A percentile compares a stretch with the other conserved stretches of the same genome.
phyloP scores from a whole-genome alignment of 2,888 invertebrate genomes.

The Napeogenes sylphis region DNA sequence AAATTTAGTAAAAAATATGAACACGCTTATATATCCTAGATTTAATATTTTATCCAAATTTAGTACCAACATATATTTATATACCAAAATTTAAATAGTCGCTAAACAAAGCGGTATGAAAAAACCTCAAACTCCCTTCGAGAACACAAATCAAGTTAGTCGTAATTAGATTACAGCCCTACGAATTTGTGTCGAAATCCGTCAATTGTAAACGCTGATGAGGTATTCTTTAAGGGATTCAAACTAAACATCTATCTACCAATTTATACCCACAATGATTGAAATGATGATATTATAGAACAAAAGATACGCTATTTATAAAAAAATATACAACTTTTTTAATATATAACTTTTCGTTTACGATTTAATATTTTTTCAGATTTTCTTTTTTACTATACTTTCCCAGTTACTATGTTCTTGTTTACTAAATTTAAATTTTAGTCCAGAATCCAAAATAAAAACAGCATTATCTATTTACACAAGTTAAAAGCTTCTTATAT shows the following conservation, averaged over 20 bases:
- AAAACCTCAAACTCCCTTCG: constrained; percentile 21
- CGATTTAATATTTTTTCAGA: too few relatives aligned
- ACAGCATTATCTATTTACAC: too few relatives aligned
- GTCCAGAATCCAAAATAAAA: too few relatives aligned
- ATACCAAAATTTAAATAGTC: neutral
- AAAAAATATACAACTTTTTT: too few relatives aligned
- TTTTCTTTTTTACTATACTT: too few relatives aligned
- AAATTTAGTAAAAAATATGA: too few relatives aligned
- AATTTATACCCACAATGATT: constrained; percentile 5
- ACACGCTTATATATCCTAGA: neutral
- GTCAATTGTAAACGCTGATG: constrained; percentile 55
- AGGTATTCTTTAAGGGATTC: constrained; percentile 58
- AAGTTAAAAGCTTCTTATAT: too few relatives aligned
- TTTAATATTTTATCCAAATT: neutral
- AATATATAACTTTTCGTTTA: too few relatives aligned
- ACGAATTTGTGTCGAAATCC: constrained; percentile 42
- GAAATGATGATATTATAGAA: neutral
- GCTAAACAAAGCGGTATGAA: constrained; percentile 23
- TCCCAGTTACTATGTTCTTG: too few relatives aligned
- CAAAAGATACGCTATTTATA: too few relatives aligned
- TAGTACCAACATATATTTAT: neutral
- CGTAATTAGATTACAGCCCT: constrained; percentile 55
- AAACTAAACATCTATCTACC: constrained; percentile 26
- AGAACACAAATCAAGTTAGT: constrained; percentile 51
- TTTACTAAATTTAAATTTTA: too few relatives aligned